phyloP scores from a whole-genome alignment of 2,888 invertebrate genomes.

The Hypercompe scribonia region DNA sequence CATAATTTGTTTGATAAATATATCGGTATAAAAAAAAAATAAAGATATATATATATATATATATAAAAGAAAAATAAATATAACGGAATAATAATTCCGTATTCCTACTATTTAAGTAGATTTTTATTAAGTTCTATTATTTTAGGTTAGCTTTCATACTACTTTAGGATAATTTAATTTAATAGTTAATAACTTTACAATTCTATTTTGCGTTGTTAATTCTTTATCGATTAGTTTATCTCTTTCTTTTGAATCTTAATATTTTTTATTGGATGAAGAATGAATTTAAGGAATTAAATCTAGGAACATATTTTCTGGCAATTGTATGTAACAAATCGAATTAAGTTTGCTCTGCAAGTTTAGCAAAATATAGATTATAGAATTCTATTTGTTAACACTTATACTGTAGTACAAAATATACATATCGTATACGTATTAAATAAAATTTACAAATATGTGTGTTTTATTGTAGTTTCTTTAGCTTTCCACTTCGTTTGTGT shows the following conservation, averaged over 20 bases:
- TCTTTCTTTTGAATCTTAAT: not conserved
- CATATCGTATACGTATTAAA: not conserved
- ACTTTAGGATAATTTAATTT: constrained; percentile 12
- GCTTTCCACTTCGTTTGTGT: too few relatives aligned
- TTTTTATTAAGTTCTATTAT: not conserved
- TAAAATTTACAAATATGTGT: not conserved
- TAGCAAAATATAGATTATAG: not conserved
- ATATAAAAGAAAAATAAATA: too few relatives aligned
- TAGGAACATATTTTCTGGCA: not conserved
- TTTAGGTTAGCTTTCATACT: constrained; percentile 1
- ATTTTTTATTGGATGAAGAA: not conserved
- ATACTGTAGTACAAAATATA: too few relatives aligned
- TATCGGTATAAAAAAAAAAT: too few relatives aligned
- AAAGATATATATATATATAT: too few relatives aligned
- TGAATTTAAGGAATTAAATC: not conserved
- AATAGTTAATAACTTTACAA: not conserved
- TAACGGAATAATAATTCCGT: not conserved
- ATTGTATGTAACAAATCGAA: not conserved
- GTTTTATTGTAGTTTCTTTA: not conserved
- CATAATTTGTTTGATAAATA: too few relatives aligned
- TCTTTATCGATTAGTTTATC: not conserved
- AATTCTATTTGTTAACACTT: not conserved
- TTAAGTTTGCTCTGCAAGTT: not conserved
- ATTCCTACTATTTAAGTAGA: not conserved
- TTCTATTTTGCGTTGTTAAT: not conserved